Evolutionary conservation across 2,888 invertebrate genomes (phyloP).

Genomic region (Anorthoa munda): DNA sequence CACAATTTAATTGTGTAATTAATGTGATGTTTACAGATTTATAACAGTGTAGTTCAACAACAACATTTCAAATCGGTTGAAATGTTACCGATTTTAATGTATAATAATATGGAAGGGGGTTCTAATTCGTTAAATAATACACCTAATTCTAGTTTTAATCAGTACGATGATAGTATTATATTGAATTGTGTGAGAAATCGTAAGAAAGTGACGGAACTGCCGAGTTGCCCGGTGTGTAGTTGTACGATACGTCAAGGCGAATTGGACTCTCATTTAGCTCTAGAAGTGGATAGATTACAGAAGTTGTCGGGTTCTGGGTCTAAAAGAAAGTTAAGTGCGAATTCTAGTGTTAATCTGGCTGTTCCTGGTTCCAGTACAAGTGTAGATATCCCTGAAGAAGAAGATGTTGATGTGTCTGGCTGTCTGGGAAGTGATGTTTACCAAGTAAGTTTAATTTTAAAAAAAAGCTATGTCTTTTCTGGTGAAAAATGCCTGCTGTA

Average conservation of each 20-base stretch:
- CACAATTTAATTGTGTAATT: constrained; percentile 71
- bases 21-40: constrained; percentile 87
- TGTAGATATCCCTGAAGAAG: constrained; percentile 74
- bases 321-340: constrained; percentile 84
- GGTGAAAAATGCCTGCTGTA: background rate
- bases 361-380: constrained; percentile 63
- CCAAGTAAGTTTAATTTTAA: constrained; percentile 74
- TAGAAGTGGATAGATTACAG: constrained; percentile 92
- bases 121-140: constrained; percentile 79
- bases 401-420: constrained; percentile 84
- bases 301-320: constrained; percentile 80
- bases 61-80: constrained; percentile 70
- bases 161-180: constrained; percentile 86
- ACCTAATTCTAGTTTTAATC: constrained; percentile 76
- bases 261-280: constrained; percentile 95
- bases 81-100: constrained; percentile 87
- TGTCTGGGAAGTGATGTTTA: constrained; percentile 87
- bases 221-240: constrained; percentile 97
- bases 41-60: constrained; percentile 60
- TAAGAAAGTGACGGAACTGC: constrained; percentile 92
- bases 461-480: background rate
- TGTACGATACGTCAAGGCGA: constrained; percentile 95
- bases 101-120: constrained; percentile 87
- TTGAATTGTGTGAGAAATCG: constrained; percentile 90
- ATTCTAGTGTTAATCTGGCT: constrained; percentile 75